Percentiles rank a stretch among this genome's conserved stretches.
Conservation (phyloP, 2,797 vertebrate species). For the Acrossocheilus wenchowensis region DNA sequence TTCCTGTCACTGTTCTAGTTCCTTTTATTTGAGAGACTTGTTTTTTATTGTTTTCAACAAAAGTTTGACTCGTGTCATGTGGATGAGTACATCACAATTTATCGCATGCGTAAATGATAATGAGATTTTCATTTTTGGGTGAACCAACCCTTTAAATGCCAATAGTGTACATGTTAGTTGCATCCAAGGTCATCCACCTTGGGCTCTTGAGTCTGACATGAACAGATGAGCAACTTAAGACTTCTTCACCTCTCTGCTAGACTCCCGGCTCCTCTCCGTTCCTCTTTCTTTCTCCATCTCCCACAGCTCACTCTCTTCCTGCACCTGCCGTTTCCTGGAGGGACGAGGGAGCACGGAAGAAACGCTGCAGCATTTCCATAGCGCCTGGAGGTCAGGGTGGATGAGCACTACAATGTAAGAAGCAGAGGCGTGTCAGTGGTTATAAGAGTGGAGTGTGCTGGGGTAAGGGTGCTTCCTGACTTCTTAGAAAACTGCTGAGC, state of each 20-base stretch:
- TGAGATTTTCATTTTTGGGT: not conserved
- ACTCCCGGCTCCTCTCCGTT: constrained; percentile 63
- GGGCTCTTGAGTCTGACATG: not conserved
- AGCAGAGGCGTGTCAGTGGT: constrained; percentile 20
- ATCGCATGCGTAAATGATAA: not conserved
- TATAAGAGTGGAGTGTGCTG: not conserved
- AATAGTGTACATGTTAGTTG: not conserved
- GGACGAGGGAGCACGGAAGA: constrained; percentile 48
- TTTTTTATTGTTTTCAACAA: not conserved
- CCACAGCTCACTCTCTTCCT: constrained; percentile 50
- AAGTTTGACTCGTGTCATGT: not conserved
- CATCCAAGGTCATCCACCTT: not conserved
- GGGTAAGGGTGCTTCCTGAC: not conserved
- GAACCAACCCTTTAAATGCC: not conserved
- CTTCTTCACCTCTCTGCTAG: constrained; percentile 72
- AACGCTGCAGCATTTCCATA: constrained; percentile 75
- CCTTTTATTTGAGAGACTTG: not conserved
- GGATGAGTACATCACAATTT: not conserved
- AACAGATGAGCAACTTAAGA: not conserved
- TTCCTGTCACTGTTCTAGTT: not conserved
- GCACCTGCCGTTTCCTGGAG: constrained; percentile 39
- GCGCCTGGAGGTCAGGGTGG: constrained; percentile 71
- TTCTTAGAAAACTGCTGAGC: not conserved
- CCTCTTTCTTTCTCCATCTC: constrained; percentile 65
- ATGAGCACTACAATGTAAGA: constrained; percentile 65